Conservation (phyloP, 2,888 invertebrate genomes). For the Drosophila macrospina region DNA sequence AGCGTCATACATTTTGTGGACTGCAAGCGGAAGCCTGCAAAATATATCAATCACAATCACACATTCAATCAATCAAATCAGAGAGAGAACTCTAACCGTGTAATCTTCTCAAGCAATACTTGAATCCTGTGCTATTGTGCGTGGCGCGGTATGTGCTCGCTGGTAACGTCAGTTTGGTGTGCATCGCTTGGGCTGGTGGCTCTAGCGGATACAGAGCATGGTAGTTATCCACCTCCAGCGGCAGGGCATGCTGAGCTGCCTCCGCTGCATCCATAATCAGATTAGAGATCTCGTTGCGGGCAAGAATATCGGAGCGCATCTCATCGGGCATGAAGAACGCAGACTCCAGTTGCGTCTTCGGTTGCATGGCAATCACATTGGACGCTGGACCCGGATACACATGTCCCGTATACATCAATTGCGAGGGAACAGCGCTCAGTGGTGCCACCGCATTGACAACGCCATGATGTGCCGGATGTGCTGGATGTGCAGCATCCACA, state of each 20-base stretch:
- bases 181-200: conserved; percentile 86
- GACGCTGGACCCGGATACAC: conserved; percentile 85
- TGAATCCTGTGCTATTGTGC: conserved; percentile 93
- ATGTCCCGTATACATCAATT: conserved; percentile 83
- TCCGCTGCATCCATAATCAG: conserved; percentile 90
- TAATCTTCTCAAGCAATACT: conserved; percentile 94
- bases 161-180: conserved; percentile 90
- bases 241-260: conserved; percentile 87
- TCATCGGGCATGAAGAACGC: conserved; percentile 95
- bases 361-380: conserved; percentile 85
- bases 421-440: conserved; percentile 77
- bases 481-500: conserved; percentile 64
- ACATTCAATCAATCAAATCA: background rate
- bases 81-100: conserved; percentile 87
- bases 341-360: conserved; percentile 86
- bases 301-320: conserved; percentile 87
- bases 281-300: conserved; percentile 85
- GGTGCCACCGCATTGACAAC: conserved; percentile 73
- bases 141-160: conserved; percentile 96
- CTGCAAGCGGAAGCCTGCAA: conserved; percentile 90
- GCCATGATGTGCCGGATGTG: conserved; percentile 73
- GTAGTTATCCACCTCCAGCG: conserved; percentile 95
- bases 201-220: conserved; percentile 95
- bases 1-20: conserved; percentile 93
- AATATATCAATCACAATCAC: background rate